Evolutionary conservation across 1,140 invertebrate species (phyloP).

Genomic region (Hylaeus volcanicus): DNA sequence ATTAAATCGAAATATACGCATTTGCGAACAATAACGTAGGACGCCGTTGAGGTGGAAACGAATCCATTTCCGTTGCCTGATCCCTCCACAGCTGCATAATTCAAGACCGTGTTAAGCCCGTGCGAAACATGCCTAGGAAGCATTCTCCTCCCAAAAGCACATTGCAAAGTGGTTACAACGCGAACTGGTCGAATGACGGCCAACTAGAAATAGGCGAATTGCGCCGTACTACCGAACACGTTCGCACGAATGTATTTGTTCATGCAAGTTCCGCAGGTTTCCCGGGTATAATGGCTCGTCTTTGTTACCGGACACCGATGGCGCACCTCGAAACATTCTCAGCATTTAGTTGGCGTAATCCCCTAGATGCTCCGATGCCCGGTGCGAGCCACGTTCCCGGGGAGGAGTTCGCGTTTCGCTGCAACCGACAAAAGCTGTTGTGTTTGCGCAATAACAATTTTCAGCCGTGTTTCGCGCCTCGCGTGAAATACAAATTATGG

Average conservation of each 20-base stretch:
- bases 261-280: conserved; percentile 12
- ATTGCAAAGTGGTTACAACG: neutral
- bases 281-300: neutral
- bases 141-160: neutral
- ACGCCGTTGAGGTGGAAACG: neutral
- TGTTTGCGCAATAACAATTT: conserved; percentile 14
- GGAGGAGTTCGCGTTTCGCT: neutral
- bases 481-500: conserved; percentile 2
- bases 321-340: conserved; percentile 12
- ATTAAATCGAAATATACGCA: neutral
- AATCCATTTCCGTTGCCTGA: neutral
- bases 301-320: conserved; percentile 5
- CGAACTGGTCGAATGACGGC: neutral
- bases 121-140: neutral
- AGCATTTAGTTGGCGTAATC: conserved; percentile 25
- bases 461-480: conserved; percentile 13
- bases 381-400: neutral
- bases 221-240: neutral
- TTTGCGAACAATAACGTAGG: neutral
- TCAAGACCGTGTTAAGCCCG: neutral
- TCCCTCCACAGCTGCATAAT: neutral
- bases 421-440: neutral
- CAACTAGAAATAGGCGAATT: neutral
- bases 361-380: neutral
- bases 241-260: neutral